Evolutionary conservation across 2,888 invertebrate species (phyloP).

Genomic region (Drosophila mimetica): DNA sequence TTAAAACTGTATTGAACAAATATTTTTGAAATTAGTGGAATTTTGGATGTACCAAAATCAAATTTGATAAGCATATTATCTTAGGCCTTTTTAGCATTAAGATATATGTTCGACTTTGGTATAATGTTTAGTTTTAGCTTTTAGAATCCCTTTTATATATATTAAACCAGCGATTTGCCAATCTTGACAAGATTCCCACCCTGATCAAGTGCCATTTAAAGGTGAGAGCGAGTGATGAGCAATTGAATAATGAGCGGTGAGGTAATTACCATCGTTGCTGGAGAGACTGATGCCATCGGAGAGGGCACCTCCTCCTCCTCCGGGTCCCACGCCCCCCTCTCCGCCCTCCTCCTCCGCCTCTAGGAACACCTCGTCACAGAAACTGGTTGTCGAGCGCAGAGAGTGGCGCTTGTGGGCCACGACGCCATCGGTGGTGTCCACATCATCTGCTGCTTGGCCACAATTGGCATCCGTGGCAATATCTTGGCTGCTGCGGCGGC

Average conservation of each 20-base stretch:
- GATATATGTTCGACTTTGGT: too few species aligned
- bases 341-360: slow-evolving; percentile 58
- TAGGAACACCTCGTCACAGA: slow-evolving; percentile 80
- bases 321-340: slow-evolving; percentile 10
- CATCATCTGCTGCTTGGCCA: slow-evolving; percentile 42
- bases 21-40: too few species aligned
- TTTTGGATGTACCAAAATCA: background rate
- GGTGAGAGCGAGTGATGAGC: slow-evolving; percentile 40
- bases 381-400: slow-evolving; percentile 81
- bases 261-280: slow-evolving; percentile 64
- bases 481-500: slow-evolving; percentile 64
- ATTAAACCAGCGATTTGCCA: background rate
- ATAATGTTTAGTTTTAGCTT: too few species aligned
- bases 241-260: slow-evolving; percentile 5
- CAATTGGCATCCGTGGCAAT: slow-evolving; percentile 46
- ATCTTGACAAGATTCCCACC: background rate
- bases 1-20: too few species aligned
- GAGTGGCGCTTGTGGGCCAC: slow-evolving; percentile 75
- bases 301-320: slow-evolving; percentile 19
- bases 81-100: too few species aligned
- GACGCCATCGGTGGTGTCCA: slow-evolving; percentile 47
- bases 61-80: background rate
- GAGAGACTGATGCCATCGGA: slow-evolving; percentile 63
- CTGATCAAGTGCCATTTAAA: background rate
- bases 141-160: too few species aligned